Evolutionary conservation across 2,888 invertebrate genomes (phyloP).

Genomic region (Drosophila quinaria): DNA sequence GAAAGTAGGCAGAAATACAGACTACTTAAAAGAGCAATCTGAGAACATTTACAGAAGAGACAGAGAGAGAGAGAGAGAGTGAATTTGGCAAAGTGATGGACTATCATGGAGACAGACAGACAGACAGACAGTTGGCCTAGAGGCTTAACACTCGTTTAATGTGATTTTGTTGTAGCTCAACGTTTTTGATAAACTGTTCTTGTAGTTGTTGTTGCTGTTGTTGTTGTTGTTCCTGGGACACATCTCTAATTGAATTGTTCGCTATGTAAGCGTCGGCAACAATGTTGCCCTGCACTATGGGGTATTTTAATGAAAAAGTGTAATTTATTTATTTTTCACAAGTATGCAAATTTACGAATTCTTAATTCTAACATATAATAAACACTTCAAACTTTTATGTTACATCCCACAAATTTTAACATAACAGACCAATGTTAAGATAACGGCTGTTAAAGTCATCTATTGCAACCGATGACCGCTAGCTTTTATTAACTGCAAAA

Average conservation of each 20-base stretch:
- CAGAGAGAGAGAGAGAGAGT: neutral
- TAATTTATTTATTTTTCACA: too few species aligned
- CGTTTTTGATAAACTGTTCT: constrained; percentile 39
- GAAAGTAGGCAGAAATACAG: too few species aligned
- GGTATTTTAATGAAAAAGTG: too few species aligned
- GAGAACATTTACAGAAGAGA: neutral
- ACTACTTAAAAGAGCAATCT: too few species aligned
- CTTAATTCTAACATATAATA: too few species aligned
- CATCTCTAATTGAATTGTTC: constrained; percentile 78
- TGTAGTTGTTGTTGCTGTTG: constrained; percentile 17
- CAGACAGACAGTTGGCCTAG: constrained; percentile 16
- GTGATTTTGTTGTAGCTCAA: constrained; percentile 47
- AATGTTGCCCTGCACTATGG: neutral
- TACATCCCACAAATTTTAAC: too few species aligned
- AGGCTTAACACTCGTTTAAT: constrained; percentile 40
- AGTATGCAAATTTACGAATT: too few species aligned
- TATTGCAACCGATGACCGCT: too few species aligned
- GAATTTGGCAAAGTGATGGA: neutral
- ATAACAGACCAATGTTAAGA: too few species aligned
- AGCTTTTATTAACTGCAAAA: too few species aligned
- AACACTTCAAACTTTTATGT: too few species aligned
- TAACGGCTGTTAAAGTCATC: too few species aligned
- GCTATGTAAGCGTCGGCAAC: constrained; percentile 63
- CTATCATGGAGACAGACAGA: constrained; percentile 3
- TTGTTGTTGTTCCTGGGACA: constrained; percentile 37